Base-by-base conservation (phyloP, 2,888 invertebrate species). In the Cecidostiba fungosa region DNA sequence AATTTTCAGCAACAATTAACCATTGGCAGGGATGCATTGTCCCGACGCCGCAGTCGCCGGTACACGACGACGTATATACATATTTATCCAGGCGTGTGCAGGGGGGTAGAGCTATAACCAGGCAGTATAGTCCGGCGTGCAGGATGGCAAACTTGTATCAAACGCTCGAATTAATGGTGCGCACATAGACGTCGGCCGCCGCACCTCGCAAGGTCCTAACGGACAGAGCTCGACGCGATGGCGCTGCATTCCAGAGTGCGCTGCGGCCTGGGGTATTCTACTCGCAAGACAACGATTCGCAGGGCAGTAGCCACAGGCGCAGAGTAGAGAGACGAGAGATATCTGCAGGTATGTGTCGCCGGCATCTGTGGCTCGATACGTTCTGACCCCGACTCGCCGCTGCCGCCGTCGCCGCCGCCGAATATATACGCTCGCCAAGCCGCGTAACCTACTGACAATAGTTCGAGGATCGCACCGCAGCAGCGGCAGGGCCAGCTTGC, bases 301-400 rank as follows among this genome's bases (percentile, higher is more conserved):
- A 32, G 0, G 32, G 39, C 39, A 43, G n/a, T 59, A 1, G 54
- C 10, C 50, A 19, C 50, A 50, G 16, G 16, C 54, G 29, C 39
- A 39, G 78, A 23, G 3, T 0, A 50, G 50, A 12, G 14, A 50
- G 50, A 50, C 50, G 50, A 50, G 50, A 59, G 54, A 59, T 59
- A 50, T 54, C 47, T 14, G 29, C 50, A 66, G 59, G 43, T 50
- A 43, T 62, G 83, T 29, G 78, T 73, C 54, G 36, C 47, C 16
- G 84, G 84, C 84, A 84, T 84, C 76, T 76, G 84, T 26, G 29
- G 39, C 47, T 50, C 73, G 73, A 78, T 82, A 77, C 72, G 43
- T 32, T 29, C 77, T 36, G 23, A 2, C 76, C 43, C 74, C 29
- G 16, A 8, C n/a, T 36, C 19, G 29, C 19, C 29, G 23, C 36